phyloP scores from a whole-genome alignment of 2,797 vertebrate species.

The Anniella stebbinsi region DNA sequence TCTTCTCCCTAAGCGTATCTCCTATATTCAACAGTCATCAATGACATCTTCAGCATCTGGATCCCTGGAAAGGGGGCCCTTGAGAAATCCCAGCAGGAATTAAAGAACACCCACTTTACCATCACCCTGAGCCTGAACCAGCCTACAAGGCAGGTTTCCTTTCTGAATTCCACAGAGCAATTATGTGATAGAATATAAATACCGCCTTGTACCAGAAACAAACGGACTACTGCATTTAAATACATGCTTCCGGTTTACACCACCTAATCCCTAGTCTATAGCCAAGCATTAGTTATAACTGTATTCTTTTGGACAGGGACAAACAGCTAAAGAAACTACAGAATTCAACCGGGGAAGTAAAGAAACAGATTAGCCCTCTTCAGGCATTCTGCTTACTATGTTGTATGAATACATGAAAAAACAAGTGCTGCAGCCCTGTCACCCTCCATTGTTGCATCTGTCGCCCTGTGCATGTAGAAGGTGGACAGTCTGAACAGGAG shows the following conservation, averaged over 20 bases:
- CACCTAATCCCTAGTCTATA: neutral
- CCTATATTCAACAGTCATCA: neutral
- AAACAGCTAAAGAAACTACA: neutral
- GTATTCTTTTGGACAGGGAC: neutral
- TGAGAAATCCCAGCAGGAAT: neutral
- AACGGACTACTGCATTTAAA: neutral
- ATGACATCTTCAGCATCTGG: neutral
- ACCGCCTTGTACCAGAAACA: neutral
- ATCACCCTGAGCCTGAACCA: neutral
- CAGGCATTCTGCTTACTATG: too few relatives aligned
- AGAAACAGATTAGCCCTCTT: neutral
- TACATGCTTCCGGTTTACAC: neutral
- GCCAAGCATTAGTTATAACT: neutral
- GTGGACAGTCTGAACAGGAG: too few relatives aligned
- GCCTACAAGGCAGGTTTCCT: neutral
- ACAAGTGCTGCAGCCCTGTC: too few relatives aligned
- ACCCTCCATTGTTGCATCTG: too few relatives aligned
- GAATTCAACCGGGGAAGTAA: neutral
- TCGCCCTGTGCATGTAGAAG: too few relatives aligned
- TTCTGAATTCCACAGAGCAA: neutral
- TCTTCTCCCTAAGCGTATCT: neutral
- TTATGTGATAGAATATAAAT: neutral
- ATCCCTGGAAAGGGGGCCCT: neutral
- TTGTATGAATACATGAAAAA: too few relatives aligned
- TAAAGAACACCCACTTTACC: neutral